Evolutionary conservation across 2,797 vertebrate genomes (phyloP), one percentile per base, ranked within the genome.

Genomic region (Channallabes apus): DNA sequence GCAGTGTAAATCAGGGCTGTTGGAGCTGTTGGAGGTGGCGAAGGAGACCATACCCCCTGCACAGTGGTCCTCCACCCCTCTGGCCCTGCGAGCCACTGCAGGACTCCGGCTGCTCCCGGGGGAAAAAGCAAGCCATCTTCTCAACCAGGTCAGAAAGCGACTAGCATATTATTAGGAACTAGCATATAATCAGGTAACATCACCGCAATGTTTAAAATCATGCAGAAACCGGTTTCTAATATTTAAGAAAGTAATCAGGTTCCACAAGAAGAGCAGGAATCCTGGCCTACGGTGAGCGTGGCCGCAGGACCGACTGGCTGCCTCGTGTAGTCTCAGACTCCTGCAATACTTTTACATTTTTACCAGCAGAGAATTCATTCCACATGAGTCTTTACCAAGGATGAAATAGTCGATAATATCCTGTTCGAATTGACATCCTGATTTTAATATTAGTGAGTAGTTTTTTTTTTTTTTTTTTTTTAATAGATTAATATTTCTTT

Each of bases 81-180:
- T 99, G 86, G 96, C 97, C 32, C 95, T 99, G 83, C 97, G 96
- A 92, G 98, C 98, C 77, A 99, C 97, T 0, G 98, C 98, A 12
- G 98, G 98, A 12, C 93, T 99, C 35, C 94, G 97, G 5, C 93
- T 99, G 22, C 92, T 99, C 73, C 96, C 97, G 0, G 96, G 94
- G 89, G 94, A 97, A 89, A 98, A 98, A 87, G 97, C 98, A 68
- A 89, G 94, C 59, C 94, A 95, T n/a, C 88, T 99, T 77, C 94
- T 99, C 87, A 91, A 96, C 90, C 94, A 88, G 94, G 98, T 99
- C 90, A 86, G 87, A 88, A 72, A 86, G 83, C 85, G 84, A 88
- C 87, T 80, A 6, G 27, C 8, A 0, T 12, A 58, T 77, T 32
- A 77, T 58, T 58, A 58, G 51, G 27, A 76, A 88, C 82, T 9